Percentiles rank a stretch among this genome's conserved stretches.
phyloP scores from a whole-genome alignment of 2,888 invertebrate genomes.

The Andrena marginata region DNA sequence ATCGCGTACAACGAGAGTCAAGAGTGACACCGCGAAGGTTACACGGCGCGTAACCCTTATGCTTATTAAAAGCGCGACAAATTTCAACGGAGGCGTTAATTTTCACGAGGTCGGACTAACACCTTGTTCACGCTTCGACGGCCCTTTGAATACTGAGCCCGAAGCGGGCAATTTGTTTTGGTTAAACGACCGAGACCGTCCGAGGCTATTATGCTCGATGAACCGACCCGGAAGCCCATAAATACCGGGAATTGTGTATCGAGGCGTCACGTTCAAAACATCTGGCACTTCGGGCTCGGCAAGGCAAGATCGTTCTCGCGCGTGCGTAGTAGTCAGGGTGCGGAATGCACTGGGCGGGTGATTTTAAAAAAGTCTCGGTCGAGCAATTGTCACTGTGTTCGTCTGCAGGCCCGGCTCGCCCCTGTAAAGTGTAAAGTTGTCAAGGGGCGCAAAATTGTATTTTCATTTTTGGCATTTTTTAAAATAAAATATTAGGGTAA shows the following conservation, averaged over 20 bases:
- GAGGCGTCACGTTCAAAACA: background rate
- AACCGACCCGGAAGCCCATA: background rate
- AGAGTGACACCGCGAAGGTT: too few relatives aligned
- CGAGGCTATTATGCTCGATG: background rate
- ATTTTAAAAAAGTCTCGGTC: background rate
- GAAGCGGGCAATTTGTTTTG: background rate
- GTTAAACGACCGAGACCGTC: background rate
- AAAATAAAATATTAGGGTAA: too few relatives aligned
- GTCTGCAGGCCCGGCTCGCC: too few relatives aligned
- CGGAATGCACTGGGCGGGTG: background rate
- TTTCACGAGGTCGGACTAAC: background rate
- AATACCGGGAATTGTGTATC: background rate
- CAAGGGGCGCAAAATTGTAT: too few relatives aligned
- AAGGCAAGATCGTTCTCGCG: background rate
- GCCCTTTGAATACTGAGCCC: background rate
- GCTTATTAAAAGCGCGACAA: background rate
- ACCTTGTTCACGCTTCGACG: background rate
- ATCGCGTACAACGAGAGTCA: too few relatives aligned
- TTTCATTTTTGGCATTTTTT: too few relatives aligned
- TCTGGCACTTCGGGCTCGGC: background rate
- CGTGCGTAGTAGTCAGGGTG: background rate
- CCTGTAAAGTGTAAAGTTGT: too few relatives aligned
- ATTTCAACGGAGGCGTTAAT: background rate
- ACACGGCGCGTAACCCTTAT: too few relatives aligned
- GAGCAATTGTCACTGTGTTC: too few relatives aligned